Evolutionary conservation across 2,888 invertebrate species (phyloP).

Genomic region (Platynereis dumerilii): DNA sequence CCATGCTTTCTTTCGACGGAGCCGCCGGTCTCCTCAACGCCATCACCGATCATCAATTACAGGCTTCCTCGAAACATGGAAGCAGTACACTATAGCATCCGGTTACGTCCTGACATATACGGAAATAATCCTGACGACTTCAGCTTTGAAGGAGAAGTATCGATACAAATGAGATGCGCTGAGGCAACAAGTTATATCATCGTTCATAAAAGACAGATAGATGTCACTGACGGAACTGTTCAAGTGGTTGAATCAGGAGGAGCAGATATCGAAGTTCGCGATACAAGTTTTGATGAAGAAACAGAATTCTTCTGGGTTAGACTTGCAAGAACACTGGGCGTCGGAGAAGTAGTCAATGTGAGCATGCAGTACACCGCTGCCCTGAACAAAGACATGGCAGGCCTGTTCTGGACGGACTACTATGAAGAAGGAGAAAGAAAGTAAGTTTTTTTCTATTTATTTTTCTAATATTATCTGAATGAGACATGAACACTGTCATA

Average conservation of each 20-base stretch:
- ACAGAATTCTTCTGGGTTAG: slow-evolving; percentile 1
- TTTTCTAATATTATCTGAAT: background rate
- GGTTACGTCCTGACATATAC: slow-evolving; percentile 29
- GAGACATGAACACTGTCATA: no score
- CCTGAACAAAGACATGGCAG: slow-evolving; percentile 28
- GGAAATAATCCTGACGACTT: slow-evolving; percentile 15
- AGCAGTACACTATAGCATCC: slow-evolving; percentile 28
- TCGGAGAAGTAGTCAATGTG: slow-evolving; percentile 4
- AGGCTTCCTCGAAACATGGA: slow-evolving; percentile 21
- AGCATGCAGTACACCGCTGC: slow-evolving; percentile 26
- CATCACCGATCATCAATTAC: background rate
- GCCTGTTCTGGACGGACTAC: slow-evolving; percentile 37
- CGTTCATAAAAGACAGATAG: background rate
- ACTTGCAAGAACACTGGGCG: background rate
- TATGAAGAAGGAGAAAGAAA: slow-evolving; percentile 27
- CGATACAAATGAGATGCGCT: slow-evolving; percentile 65
- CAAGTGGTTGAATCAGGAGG: background rate
- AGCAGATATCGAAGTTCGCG: background rate
- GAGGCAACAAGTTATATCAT: slow-evolving; percentile 68
- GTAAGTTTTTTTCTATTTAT: slow-evolving; percentile 17
- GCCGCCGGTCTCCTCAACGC: background rate
- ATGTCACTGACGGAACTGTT: background rate
- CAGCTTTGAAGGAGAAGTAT: slow-evolving; percentile 18
- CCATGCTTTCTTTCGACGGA: background rate
- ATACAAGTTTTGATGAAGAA: background rate